Base-by-base conservation (phyloP, 2,113 vertebrate species). In the Hippocampus zosterae region DNA sequence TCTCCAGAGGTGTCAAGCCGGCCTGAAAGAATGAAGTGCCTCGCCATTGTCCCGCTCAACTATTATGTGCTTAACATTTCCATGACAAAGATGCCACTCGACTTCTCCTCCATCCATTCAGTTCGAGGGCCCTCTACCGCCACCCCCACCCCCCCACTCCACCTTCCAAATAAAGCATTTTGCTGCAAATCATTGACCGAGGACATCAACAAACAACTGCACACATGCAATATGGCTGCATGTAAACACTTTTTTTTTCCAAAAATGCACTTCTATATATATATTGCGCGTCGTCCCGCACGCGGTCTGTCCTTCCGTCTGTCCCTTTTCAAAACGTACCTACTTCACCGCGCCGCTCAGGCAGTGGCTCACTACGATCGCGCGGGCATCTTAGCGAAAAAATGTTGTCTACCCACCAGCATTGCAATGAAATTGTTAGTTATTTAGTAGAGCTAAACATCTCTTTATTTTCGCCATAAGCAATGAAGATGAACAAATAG, bases 1-100 rank as follows among this genome's bases (percentile, higher is more conserved):
- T 95, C 96, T 92, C 94, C 94, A 95, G 95, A 98, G 94, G 94
- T 98, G 96, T 98, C 96, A 96, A 87, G 84, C 91, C 87, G 86
- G 93, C 93, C 94, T 95, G 93, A 96, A 95, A 97, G 95, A 98
- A 98, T 98, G 95, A 97, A 98, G 96, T 96, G 95, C 93, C 95
- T 91, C 92, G 83, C 91, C 91, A 96, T 98, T 99, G 96, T 98
- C 93, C 92, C 88, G 87, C 92, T 91, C 90, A 91, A 96, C 96
- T 94, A 96, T 98, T 98, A 96, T 98, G 96, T 96, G 95, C 95
- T 97, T 96, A 96, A 94, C 94, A 99, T 99, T 97, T 96, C 93
- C 97, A 99, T 98, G 88, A 99, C 95, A 99, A 99, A 98, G 95
- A 95, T 95, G 95, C 95, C 96, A 98, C 97, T 99, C 96, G 95